Percentiles rank a stretch among this genome's conserved stretches.
Evolutionary conservation across 2,797 vertebrate genomes (phyloP).

Genomic region (Cottoperca gobio): DNA sequence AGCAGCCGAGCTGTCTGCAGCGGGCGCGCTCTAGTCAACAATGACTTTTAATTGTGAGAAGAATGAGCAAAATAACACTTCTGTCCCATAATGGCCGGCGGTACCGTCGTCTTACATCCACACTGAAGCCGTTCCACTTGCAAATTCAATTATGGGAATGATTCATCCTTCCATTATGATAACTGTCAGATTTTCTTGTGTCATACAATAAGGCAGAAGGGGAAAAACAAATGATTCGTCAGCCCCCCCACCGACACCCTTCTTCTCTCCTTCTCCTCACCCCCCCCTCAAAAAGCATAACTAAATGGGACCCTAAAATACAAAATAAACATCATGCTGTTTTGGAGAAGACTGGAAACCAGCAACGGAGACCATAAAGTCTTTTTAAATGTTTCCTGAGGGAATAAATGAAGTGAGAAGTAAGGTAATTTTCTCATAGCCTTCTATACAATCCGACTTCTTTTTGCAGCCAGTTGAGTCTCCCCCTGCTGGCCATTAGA

Average conservation of each 20-base stretch:
- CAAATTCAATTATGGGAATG: slow-evolving; percentile 84
- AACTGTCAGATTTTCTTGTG: slow-evolving; percentile 85
- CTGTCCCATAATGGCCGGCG: slow-evolving; percentile 50
- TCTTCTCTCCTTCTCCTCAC: slow-evolving; percentile 25
- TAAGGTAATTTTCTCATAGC: no score
- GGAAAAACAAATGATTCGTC: slow-evolving; percentile 79
- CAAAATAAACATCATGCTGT: no score
- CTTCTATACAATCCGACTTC: no score
- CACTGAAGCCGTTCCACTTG: slow-evolving; percentile 76
- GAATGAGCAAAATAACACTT: slow-evolving; percentile 58
- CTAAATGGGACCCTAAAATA: no score
- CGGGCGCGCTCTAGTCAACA: slow-evolving; percentile 48
- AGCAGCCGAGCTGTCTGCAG: no score
- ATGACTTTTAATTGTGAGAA: slow-evolving; percentile 58
- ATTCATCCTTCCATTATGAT: slow-evolving; percentile 85
- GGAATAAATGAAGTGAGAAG: no score
- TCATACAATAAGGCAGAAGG: slow-evolving; percentile 77
- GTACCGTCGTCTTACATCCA: slow-evolving; percentile 66
- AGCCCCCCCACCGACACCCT: slow-evolving; percentile 42
- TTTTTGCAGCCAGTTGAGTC: no score
- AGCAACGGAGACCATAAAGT: no score
- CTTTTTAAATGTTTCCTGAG: no score
- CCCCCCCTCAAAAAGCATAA: no score
- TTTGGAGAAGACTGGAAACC: no score
- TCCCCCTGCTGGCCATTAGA: no score